Evolutionary conservation across 2,797 vertebrate species (phyloP).

Genomic region (Sebastes nivosus): DNA sequence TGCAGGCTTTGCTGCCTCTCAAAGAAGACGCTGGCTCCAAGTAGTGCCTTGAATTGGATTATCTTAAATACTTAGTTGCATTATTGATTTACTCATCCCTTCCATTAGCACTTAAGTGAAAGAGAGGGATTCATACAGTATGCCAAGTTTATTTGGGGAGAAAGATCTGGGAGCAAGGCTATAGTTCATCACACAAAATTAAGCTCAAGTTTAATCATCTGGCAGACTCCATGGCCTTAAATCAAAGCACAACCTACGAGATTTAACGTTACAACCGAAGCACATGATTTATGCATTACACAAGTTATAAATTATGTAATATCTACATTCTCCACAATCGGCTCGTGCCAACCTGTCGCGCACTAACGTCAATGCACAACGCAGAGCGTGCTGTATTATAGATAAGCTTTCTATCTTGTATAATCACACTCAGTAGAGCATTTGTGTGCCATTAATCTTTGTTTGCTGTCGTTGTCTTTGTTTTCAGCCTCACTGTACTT

Average conservation of each 20-base stretch:
- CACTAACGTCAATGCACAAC: constrained; percentile 9
- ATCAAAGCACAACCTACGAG: constrained; percentile 35
- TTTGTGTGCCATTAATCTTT: constrained; percentile 27
- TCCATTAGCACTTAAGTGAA: constrained; percentile 68
- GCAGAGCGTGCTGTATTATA: constrained; percentile 16
- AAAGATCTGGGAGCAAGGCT: constrained; percentile 24
- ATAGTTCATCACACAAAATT: constrained; percentile 50
- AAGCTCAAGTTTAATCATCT: constrained; percentile 38
- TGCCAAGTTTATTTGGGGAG: constrained; percentile 56
- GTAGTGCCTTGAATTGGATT: constrained; percentile 70
- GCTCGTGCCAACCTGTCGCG: constrained; percentile 21
- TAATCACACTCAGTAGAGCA: constrained; percentile 15
- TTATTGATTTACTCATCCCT: constrained; percentile 72
- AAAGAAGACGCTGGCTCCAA: constrained; percentile 56
- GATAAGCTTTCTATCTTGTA: constrained; percentile 31
- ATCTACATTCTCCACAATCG: constrained; percentile 26
- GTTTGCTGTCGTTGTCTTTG: constrained; percentile 13
- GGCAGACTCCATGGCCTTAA: constrained; percentile 23
- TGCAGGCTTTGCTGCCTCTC: constrained; percentile 51
- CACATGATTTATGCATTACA: constrained; percentile 48
- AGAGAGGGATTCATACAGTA: constrained; percentile 45
- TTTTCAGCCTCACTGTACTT: constrained; percentile 3
- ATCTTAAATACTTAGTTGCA: constrained; percentile 71
- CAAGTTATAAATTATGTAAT: constrained; percentile 42
- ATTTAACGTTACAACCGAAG: constrained; percentile 37